Base-by-base conservation (phyloP, 2,113 vertebrate species). In the Cinclus cinclus region DNA sequence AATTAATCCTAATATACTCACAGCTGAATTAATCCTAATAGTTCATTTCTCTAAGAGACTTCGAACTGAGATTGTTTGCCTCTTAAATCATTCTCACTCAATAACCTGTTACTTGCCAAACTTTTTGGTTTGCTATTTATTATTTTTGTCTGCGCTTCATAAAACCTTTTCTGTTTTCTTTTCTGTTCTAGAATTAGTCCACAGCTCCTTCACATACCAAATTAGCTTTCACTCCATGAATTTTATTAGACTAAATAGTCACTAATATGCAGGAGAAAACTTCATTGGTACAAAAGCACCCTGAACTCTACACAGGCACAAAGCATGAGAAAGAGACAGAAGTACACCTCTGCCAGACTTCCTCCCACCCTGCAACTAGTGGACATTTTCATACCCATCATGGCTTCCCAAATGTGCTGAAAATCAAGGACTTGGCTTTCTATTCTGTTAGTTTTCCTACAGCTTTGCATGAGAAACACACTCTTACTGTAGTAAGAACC, bases 1-100 rank as follows among this genome's bases (percentile, higher is more conserved):
- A 92, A 88, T 90, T 94, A 80, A 87, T 62, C 75, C 83, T 63
- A 91, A 46, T 35, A 90, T n/a, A n/a, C n/a, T n/a, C 63, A 73
- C 42, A 88, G 67, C 2, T 88, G 37, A 92, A 88, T 90, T 94
- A 80, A 87, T 62, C 75, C 83, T 63, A 91, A 46, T 35, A 90
- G 65, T 47, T 82, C 17, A 90, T 88, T 95, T 90, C 39, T 77
- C 35, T 30, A 53, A 60, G 25, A 2, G 1, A 69, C 41, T 91
- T 85, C 16, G 33, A 87, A 87, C 10, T 20, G 35, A 81, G 44
- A 84, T 23, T 37, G 60, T 22, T 90, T 49, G 65, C 20, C n/a
- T 79, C 70, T 49, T 78, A 68, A 78, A 84, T 75, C 0, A 75
- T 71, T 94, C 68, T 63, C 15, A 16, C 16, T 76, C 44, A 59